Evolutionary conservation across 1,140 invertebrate species (phyloP), one percentile per base, ranked within the genome.

Genomic region (Chionoecetes opilio): DNA sequence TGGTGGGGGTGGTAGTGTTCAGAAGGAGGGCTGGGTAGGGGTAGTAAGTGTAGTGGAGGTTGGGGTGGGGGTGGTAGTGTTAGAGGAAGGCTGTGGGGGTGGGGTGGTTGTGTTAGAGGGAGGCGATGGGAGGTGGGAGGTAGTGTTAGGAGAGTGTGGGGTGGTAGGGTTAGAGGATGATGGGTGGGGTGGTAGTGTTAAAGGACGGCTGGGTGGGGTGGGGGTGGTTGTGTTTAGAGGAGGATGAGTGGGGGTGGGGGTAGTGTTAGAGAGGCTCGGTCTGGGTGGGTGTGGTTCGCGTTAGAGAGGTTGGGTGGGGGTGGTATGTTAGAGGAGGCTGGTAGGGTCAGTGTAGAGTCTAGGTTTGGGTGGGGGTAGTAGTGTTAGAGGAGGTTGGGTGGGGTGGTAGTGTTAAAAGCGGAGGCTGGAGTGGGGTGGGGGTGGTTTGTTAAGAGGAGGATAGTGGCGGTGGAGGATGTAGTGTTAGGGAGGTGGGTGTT

Each of bases 21-120:
- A n/a, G n/a, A 21, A 0, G 2, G 63, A 1, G n/a, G 21, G 63
- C 26, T 6, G 26, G n/a, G 63, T 6, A 26, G 63, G n/a, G 21
- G 26, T n/a, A 26, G 21, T n/a, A n/a, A 8, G 41, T 14, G 14
- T 46, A 14, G 14, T 46, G 41, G 41, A 14, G 26, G 63, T 17
- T n/a, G 63, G 21, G 63, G 63, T 75, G 63, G 63, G n/a, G 63
- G 63, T n/a, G 63, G 63, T n/a, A n/a, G 63, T 75, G 63, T n/a
- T n/a, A n/a, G n/a, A n/a, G n/a, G n/a, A n/a, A n/a, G 63, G 46
- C 6, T 17, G 11, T 75, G 63, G 63, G n/a, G 63, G 63, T n/a
- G 63, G 63, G 6, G 63, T 17, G n/a, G 63, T 17, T 21, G 63
- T n/a, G n/a, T n/a, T n/a, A n/a, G n/a, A n/a, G n/a, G n/a, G n/a